phyloP scores from a whole-genome alignment of 2,113 vertebrate genomes.

The Plectropomus leopardus region DNA sequence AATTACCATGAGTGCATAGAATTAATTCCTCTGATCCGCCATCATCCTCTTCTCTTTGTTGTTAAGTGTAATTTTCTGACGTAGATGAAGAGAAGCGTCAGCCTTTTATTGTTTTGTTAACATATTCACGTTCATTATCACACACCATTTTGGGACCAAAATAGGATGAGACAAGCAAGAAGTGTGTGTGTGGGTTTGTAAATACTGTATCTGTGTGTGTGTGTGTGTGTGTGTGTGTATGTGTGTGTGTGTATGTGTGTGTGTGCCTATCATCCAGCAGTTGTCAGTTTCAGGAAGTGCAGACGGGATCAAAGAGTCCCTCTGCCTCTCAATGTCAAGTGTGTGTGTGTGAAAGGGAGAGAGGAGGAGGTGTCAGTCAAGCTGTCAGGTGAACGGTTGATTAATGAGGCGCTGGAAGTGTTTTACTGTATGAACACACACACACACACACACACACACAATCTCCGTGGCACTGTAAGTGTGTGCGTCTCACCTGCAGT shows the following conservation, averaged over 20 bases:
- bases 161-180: conserved; percentile 30
- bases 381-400: conserved; percentile 78
- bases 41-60: conserved; percentile 35
- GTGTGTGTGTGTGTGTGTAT: conserved; percentile 3
- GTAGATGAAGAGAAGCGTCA: conserved; percentile 3
- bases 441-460: conserved; percentile 49
- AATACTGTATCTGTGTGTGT: not conserved
- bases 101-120: conserved; percentile 42
- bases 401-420: conserved; percentile 77
- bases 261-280: conserved; percentile 28
- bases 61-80: conserved; percentile 21
- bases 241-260: conserved; percentile 5
- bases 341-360: conserved; percentile 28
- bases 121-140: conserved; percentile 34
- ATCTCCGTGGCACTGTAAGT: conserved; percentile 35
- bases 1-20: conserved; percentile 4
- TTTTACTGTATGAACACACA: conserved; percentile 69
- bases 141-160: conserved; percentile 13
- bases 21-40: conserved; percentile 37
- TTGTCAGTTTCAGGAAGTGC: conserved; percentile 74
- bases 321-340: conserved; percentile 66
- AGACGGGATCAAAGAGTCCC: conserved; percentile 73
- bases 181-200: not conserved
- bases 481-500: conserved; percentile 52
- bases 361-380: conserved; percentile 75